Evolutionary conservation across 1,140 invertebrate genomes (phyloP), one percentile per base, ranked within the genome.

Genomic region (Eriosoma lanigerum): DNA sequence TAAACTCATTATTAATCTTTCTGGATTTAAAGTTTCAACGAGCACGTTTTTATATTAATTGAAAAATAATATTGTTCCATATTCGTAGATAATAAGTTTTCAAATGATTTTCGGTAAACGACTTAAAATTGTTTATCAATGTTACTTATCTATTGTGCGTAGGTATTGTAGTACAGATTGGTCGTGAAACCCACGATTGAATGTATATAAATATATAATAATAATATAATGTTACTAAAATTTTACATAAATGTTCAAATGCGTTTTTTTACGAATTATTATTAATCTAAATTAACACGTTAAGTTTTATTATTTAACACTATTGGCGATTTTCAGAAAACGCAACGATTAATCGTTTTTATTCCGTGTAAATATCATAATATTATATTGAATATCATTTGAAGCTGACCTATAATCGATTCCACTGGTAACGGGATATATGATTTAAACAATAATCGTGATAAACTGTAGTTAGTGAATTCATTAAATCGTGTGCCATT

Each of bases 231-330:
- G 32, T 38, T n/a, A 62, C 17, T 62, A 26, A 26, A 19, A 62
- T 62, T 62, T 8, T 8, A 29, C 29, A 26, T 62, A 19, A 62
- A 62, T n/a, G 26, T 26, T 15, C 29, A 3, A 32, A n/a, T n/a
- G 29, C 26, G 60, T 32, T 62, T 62, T 38, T 1, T 62, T 62
- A 62, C 60, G 19, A 62, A 62, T 62, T 62, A 62, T 62, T 62
- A 38, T n/a, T 29, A 62, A 62, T 62, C 26, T 62, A 62, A n/a
- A 62, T 26, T 17, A 62, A 29, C 58, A 62, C 58, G 58, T 62
- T 62, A n/a, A n/a, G n/a, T n/a, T n/a, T n/a, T 48, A 13, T 48
- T 8, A 48, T 13, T 6, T 48, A 48, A 32, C 24, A 60, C 10
- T 10, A 62, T 62, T 4, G 29, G 10, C 58, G 8, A 15, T 32